phyloP scores from a whole-genome alignment of 2,888 invertebrate genomes.

The Cordilura impudica region DNA sequence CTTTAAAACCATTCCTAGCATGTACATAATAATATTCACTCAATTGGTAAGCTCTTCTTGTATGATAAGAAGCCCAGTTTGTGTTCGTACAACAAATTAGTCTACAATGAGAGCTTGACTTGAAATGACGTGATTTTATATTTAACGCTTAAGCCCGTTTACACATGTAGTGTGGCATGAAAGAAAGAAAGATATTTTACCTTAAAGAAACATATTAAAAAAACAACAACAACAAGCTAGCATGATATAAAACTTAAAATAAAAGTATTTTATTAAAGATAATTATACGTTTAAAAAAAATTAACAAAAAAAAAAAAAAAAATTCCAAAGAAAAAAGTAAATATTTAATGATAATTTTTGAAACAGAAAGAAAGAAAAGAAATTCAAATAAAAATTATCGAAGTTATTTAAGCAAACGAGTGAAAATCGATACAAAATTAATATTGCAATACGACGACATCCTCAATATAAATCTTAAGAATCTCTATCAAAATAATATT shows the following conservation, averaged over 20 bases:
- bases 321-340: slow-evolving; percentile 39
- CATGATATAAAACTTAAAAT: slow-evolving; percentile 26
- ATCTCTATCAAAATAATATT: not conserved
- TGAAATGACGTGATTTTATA: slow-evolving; percentile 40
- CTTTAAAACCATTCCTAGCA: not conserved
- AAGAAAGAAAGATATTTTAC: slow-evolving; percentile 41
- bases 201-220: slow-evolving; percentile 1
- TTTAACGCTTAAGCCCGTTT: slow-evolving; percentile 27
- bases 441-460: not conserved
- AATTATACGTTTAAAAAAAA: slow-evolving; percentile 43
- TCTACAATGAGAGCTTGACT: slow-evolving; percentile 49
- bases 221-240: slow-evolving; percentile 4
- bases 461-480: not conserved
- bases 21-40: not conserved
- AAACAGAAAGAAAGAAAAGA: not conserved
- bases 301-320: slow-evolving; percentile 3
- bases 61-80: slow-evolving; percentile 32
- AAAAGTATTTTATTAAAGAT: slow-evolving; percentile 37
- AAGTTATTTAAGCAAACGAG: not conserved
- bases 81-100: slow-evolving; percentile 40
- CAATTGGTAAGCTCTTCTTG: not conserved
- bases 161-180: not conserved
- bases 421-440: not conserved
- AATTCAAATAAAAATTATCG: slow-evolving; percentile 7
- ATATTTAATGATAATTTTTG: slow-evolving; percentile 4